Base-by-base conservation (phyloP, 2,797 vertebrate genomes). In the Enteromius unitaeniatus region DNA sequence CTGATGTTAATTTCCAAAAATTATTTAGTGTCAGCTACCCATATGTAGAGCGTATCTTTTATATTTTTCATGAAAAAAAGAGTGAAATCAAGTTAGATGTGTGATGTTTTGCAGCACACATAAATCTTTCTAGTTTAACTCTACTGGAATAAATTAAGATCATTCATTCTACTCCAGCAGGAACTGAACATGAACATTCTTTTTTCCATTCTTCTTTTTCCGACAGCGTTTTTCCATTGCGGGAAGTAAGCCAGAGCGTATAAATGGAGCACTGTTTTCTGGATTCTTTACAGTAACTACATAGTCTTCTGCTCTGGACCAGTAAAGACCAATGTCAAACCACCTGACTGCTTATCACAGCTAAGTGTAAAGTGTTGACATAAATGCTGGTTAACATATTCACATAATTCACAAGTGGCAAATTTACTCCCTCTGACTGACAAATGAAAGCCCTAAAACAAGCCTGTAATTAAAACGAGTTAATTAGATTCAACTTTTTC, bases 401-500 rank as follows among this genome's bases (percentile, higher is more conserved):
- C 45, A 76, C n/a, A 65, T 49, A 60, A 83, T 72, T 77, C 78
- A n/a, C 4, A 23, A 77, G 68, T 75, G 49, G 60, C 42, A 83
- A 55, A 76, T 58, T 26, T 40, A 31, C 58, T 60, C 58, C 21
- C 21, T 23, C 23, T 53, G 75, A 80, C 15, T 81, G 82, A 85
- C 81, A 45, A 86, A 83, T 74, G 76, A 78, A 83, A 75, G 45
- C 49, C 47, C 74, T 60, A 78, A 76, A 51, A 84, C 7, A 42
- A 81, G 72, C 40, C 85, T 86, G 67, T 82, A 84, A 75, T 77
- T 49, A 80, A 84, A 84, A 86, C 69, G 76, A 86, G 70, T 81
- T 87, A 86, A 88, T 87, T 82, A 82, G 79, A 45, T 87, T 51
- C 0, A 87, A 79, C 75, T 79, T 81, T 72, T 92, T 65, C 76